Evolutionary conservation across 2,113 vertebrate genomes (phyloP), one percentile per base, ranked within the genome.

Genomic region (Gnathonemus echidnorhynchus): DNA sequence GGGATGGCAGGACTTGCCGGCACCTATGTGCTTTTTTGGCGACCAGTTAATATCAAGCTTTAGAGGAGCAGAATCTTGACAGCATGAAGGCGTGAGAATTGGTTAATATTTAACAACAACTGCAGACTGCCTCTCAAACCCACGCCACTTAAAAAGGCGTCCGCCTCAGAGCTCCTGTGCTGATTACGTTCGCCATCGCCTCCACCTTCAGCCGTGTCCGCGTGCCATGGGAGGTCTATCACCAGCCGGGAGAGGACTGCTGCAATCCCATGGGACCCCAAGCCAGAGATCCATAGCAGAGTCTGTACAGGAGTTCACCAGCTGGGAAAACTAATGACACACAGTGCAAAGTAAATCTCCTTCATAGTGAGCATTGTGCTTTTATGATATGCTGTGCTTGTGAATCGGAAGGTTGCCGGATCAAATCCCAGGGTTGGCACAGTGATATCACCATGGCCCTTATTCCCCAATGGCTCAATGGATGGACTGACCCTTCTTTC

Each of bases 1-100:
- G 89, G 93, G 93, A 92, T 91, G 66, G 90, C 88, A 92, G 91
- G 91, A 91, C 90, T 91, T 90, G 48, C 90, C 86, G 90, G 90
- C 92, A 94, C 92, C 92, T 93, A 85, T 27, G 86, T 88, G 87
- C 90, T 92, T 9, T 88, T 88, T 77, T 46, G 90, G 88, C 45
- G 9, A 87, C 91, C 89, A 90, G 91, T 91, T 91, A 91, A 24
- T 90, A 74, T 91, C 90, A 91, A 86, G 87, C 56, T 88, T 49
- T 58, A 90, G 39, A 11, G 1, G 21, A 45, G 1, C 39, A n/a
- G 46, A 48, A 48, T 70, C n/a, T 31, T 70, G 1, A 70, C 1
- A 70, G 62, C n/a, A 70, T 4, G 10, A 70, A 70, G 62, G 27
- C n/a, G 4, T 10, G 62, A 70, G 62, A 70, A 70, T 31, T 3